Evolutionary conservation across 1,140 invertebrate species (phyloP).

Genomic region (Pseudoatta argentina): DNA sequence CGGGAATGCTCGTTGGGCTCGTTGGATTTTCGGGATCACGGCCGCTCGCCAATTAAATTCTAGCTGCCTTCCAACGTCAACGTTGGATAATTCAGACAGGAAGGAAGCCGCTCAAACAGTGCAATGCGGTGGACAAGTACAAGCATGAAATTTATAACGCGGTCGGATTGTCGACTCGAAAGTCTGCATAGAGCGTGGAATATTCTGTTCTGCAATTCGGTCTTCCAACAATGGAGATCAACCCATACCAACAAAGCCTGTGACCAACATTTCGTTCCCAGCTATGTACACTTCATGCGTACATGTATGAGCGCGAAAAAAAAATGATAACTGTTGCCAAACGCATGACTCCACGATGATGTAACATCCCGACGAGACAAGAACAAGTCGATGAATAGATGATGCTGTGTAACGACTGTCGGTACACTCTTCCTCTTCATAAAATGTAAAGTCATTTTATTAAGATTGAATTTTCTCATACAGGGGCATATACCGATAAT

Average conservation of each 20-base stretch:
- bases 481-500: too few relatives aligned
- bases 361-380: not conserved
- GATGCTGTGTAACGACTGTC: not conserved
- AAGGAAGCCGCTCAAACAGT: constrained; percentile 10
- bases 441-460: not conserved
- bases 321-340: constrained; percentile 5
- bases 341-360: not conserved
- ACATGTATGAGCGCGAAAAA: constrained; percentile 1
- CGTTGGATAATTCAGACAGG: constrained; percentile 29
- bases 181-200: not conserved
- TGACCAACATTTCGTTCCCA: constrained; percentile 6
- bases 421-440: not conserved
- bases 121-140: constrained; percentile 45
- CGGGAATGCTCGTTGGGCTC: not conserved
- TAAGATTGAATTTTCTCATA: not conserved
- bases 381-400: constrained; percentile 12
- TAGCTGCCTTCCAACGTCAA: constrained; percentile 1
- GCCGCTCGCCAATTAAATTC: constrained; percentile 27
- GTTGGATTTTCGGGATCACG: not conserved
- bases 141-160: constrained; percentile 41
- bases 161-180: constrained; percentile 23
- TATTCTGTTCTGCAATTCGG: constrained; percentile 26
- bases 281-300: not conserved
- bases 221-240: constrained; percentile 40
- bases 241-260: not conserved